A percentile compares a stretch with the other conserved stretches of the same genome.
Evolutionary conservation across 1,140 invertebrate genomes (phyloP).

Genomic region (Diachasmimorpha longicaudata): DNA sequence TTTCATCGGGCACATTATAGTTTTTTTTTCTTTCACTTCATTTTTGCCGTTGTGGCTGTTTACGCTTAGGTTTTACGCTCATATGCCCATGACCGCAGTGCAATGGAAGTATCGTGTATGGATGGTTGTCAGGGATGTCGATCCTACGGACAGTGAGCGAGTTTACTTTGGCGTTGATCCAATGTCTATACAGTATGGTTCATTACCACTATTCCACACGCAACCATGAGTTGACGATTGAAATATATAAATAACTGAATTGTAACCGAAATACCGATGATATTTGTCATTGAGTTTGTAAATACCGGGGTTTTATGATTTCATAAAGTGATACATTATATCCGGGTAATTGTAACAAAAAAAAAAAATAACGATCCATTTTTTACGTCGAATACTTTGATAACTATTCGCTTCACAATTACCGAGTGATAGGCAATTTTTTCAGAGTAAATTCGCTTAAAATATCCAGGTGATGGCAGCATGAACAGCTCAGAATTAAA

Average conservation of each 20-base stretch:
- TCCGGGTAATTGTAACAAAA: too few species aligned
- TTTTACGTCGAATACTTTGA: too few species aligned
- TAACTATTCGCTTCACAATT: too few species aligned
- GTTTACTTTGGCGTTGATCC: conserved; percentile 45
- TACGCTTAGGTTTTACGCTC: not conserved
- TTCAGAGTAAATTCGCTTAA: too few species aligned
- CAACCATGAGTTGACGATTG: not conserved
- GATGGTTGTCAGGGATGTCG: conserved; percentile 18
- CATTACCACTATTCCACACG: conserved; percentile 52
- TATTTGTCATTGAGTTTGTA: not conserved
- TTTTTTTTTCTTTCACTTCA: not conserved
- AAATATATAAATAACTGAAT: not conserved
- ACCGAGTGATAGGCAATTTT: too few species aligned
- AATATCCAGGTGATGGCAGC: too few species aligned
- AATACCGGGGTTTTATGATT: not conserved
- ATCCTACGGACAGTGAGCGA: conserved; percentile 23
- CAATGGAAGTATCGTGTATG: conserved; percentile 1
- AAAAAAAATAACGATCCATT: too few species aligned
- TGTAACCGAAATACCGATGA: not conserved
- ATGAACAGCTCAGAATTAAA: too few species aligned
- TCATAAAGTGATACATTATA: too few species aligned
- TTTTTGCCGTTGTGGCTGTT: not conserved
- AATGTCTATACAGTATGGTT: conserved; percentile 47
- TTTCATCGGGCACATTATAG: not conserved
- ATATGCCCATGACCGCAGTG: not conserved